phyloP scores from a whole-genome alignment of 2,113 vertebrate species.

The Dicerorhinus sumatrensis region DNA sequence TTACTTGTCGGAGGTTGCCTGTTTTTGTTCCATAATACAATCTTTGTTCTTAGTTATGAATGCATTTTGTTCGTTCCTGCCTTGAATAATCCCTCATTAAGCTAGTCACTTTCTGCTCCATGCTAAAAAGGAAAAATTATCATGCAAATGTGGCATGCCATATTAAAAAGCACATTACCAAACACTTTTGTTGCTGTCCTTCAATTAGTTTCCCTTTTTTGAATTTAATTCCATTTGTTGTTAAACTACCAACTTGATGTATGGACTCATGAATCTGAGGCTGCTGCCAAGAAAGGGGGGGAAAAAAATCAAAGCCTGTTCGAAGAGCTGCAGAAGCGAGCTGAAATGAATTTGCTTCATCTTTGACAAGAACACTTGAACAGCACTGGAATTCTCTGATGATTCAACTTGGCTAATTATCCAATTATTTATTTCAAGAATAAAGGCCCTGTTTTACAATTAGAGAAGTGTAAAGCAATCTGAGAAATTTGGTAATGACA shows the following conservation, averaged over 20 bases:
- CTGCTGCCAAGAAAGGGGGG: slow-evolving; percentile 86
- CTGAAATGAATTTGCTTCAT: slow-evolving; percentile 89
- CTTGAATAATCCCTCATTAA: slow-evolving; percentile 92
- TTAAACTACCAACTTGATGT: slow-evolving; percentile 90
- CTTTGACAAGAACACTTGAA: slow-evolving; percentile 91
- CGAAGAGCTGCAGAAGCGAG: slow-evolving; percentile 84
- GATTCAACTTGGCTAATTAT: slow-evolving; percentile 90
- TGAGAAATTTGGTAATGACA: slow-evolving; percentile 86
- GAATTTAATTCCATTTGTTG: slow-evolving; percentile 92
- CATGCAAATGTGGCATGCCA: slow-evolving; percentile 89
- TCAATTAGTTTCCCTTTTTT: slow-evolving; percentile 92
- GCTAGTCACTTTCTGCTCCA: slow-evolving; percentile 89
- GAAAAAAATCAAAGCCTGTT: slow-evolving; percentile 85
- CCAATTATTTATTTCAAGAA: slow-evolving; percentile 91
- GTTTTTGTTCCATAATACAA: slow-evolving; percentile 89
- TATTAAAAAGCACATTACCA: slow-evolving; percentile 90
- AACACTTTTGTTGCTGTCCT: slow-evolving; percentile 90
- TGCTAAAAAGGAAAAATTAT: slow-evolving; percentile 91
- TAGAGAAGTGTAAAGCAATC: slow-evolving; percentile 86
- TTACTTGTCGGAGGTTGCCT: slow-evolving; percentile 88
- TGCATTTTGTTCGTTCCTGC: slow-evolving; percentile 89
- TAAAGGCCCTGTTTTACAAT: slow-evolving; percentile 85
- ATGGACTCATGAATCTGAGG: slow-evolving; percentile 88
- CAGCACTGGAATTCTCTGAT: slow-evolving; percentile 87
- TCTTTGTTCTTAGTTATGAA: slow-evolving; percentile 92